Evolutionary conservation across 2,113 vertebrate genomes (phyloP), one percentile per base, ranked within the genome.

Genomic region (Oxygymnocypris stewartii): DNA sequence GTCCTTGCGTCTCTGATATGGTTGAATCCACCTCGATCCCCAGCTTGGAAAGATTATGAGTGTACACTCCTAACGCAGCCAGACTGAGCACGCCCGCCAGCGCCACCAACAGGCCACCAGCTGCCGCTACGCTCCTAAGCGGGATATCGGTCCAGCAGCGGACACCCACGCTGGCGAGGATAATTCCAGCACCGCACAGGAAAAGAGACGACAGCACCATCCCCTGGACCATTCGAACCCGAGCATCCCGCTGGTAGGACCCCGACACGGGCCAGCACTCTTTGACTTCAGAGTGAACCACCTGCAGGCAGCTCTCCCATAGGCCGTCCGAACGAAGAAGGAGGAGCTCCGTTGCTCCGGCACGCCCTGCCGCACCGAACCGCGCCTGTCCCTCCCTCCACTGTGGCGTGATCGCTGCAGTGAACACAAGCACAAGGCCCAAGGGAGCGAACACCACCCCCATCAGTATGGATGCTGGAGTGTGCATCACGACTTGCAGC

Each of bases 271-370:
- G 94, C 95, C 95, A 95, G 86, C 95, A 96, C 80, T 95, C 93
- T 86, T 93, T 94, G 76, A 95, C 89, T 87, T 96, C 95, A 0
- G 93, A 94, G 80, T 92, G 91, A 59, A 91, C 93, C 90, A 95
- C 93, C 90, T 95, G 94, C 81, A 96, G 88, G 89, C 95, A 96
- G 87, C 93, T 95, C 88, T 96, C 95, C 95, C 95, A 96, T 0
- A 96, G 87, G 10, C 95, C 95, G 4, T 95, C 95, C 0, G 94
- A 94, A 25, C 94, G 93, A 31, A 94, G 84, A 0, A 95, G 65
- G 14, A 95, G 91, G 54, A 94, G 80, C 0, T 91, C 80, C 11
- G 91, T 92, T 54, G 63, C 71, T 47, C 73, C 2, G 90, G n/a
- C 37, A 85, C 89, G 7, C 1, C 85, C 90, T 1, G 90, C 67